Evolutionary conservation across 2,888 invertebrate genomes (phyloP), one percentile per base, ranked within the genome.

Genomic region (Cephalotes varians): DNA sequence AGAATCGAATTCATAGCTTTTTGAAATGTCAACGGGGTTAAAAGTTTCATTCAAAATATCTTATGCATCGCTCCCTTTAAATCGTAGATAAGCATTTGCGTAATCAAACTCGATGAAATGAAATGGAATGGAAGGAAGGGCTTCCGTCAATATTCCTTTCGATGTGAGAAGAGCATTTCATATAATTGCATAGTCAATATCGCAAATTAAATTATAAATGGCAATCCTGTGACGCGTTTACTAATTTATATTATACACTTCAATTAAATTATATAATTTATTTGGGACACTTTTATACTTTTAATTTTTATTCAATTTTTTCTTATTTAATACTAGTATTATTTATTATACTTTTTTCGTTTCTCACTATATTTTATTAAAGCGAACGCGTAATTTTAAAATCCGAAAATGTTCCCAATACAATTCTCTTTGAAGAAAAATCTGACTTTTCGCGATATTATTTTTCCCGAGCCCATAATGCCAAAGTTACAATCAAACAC

Each of bases 81-180:
- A 67, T 67, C 21, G 12, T 67, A 31, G 28, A 56, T 77, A 56
- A 54, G 49, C 25, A 40, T 71, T 71, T 54, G 54, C 72, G 25
- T 77, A 71, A 77, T 77, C 77, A 25, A 71, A 77, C 44, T 44
- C 10, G 44, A 67, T 28, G 51, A 51, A 34, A 77, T 71, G 31
- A 21, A 71, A 77, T 71, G 72, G 71, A 69, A 76, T 37, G 49
- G 64, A 56, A 40, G 40, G 77, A 44, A 54, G 21, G 44, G 44
- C 21, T 77, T 56, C 21, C 15, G 56, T 49, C 77, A 71, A 34
- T 44, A 44, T 34, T 34, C 31, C 34, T 69, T 77, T 71, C 18
- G 9, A 31, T 4, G 37, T 15, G 25, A 40, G 12, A 37, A 77
- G 15, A 18, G 69, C 40, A 67, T 54, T 77, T 74, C 25, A 7